Percentiles rank a stretch among this genome's conserved stretches.
These are phyloP conservation scores for Acrocephalus arundinaceus DNA, from an alignment of 2,113 vertebrate species.

Conservation along the genomic window DNA sequence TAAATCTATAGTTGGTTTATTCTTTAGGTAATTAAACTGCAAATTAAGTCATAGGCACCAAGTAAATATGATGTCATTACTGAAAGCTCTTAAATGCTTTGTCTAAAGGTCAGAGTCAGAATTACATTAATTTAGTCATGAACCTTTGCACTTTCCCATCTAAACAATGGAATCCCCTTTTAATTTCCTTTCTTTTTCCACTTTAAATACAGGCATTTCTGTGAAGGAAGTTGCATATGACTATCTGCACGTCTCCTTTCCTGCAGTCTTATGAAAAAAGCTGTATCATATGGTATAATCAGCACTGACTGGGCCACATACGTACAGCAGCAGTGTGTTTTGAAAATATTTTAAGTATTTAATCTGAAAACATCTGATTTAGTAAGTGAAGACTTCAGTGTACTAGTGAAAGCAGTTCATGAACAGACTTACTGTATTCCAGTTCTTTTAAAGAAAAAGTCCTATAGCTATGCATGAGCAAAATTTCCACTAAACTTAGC, in stretches of 20 bases:
- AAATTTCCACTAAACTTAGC: neutral
- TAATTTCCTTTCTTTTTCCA: constrained; percentile 49
- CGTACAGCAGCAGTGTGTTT: neutral
- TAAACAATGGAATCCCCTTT: constrained; percentile 45
- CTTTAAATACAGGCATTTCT: constrained; percentile 37
- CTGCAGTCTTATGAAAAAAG: neutral
- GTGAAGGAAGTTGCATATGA: constrained; percentile 35
- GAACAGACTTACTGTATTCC: neutral
- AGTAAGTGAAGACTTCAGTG: neutral
- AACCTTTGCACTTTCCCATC: constrained; percentile 44
- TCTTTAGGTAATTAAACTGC: neutral
- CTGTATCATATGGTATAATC: neutral
- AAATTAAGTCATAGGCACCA: neutral
- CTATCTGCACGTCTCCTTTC: constrained; percentile 29
- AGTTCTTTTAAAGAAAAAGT: neutral
- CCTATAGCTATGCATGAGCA: neutral
- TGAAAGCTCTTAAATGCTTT: constrained; percentile 22
- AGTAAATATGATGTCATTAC: neutral
- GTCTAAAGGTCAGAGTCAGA: constrained; percentile 10
- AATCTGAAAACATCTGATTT: neutral
- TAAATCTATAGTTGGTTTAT: neutral
- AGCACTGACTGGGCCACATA: neutral
- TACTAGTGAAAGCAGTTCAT: neutral
- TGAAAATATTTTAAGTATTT: neutral
- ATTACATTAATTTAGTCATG: constrained; percentile 27